These are phyloP conservation scores for Magallana angulata DNA, from an alignment of 1,140 invertebrate species.

Conservation along the genomic window DNA sequence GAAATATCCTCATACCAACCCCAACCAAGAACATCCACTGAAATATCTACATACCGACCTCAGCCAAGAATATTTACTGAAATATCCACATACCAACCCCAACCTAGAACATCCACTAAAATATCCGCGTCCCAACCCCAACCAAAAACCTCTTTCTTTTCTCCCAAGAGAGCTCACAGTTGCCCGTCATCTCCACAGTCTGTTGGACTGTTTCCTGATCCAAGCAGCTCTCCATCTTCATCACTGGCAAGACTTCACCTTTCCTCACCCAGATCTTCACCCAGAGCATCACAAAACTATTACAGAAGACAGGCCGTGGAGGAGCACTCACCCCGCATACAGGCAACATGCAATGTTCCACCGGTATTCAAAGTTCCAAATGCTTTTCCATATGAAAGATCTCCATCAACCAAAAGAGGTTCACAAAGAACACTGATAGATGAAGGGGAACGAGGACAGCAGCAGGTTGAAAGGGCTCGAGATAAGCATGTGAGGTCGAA, in stretches of 20 bases:
- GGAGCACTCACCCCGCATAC: not conserved
- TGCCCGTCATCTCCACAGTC: conserved; percentile 4
- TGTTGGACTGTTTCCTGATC: not conserved
- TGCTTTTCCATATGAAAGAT: conserved; percentile 9
- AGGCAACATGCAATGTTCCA: not conserved
- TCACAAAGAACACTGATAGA: not conserved
- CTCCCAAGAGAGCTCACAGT: not conserved
- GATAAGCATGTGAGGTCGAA: not conserved
- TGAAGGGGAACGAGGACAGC: not conserved
- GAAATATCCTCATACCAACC: not conserved
- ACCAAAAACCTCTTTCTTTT: not conserved
- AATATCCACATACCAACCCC: not conserved
- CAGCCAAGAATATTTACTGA: not conserved
- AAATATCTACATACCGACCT: not conserved
- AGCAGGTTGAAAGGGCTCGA: not conserved
- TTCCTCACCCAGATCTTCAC: not conserved
- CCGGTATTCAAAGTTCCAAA: conserved; percentile 6
- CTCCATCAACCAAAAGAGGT: not conserved
- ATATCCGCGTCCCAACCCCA: not conserved
- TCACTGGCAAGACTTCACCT: not conserved
- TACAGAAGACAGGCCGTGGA: not conserved
- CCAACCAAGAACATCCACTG: not conserved
- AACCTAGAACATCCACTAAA: not conserved
- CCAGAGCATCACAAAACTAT: not conserved
- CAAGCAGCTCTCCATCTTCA: not conserved